Conservation (phyloP, 2,888 invertebrate species). For the Macaria notata region DNA sequence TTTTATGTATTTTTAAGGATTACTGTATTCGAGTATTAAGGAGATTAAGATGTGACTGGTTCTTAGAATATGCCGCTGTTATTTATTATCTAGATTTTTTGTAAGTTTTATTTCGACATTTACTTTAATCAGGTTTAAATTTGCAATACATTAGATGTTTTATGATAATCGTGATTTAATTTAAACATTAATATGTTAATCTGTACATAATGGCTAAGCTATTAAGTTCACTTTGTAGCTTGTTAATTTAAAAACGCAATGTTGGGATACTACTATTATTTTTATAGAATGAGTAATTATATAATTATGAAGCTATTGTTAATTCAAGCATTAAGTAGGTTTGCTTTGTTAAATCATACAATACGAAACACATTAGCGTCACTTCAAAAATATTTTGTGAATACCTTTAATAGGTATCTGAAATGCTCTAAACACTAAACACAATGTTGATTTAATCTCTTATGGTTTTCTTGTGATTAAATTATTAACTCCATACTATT, state of each 20-base stretch:
- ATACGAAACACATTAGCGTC: too few species aligned
- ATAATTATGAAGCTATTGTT: not conserved
- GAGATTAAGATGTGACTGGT: slow-evolving; percentile 61
- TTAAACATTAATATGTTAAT: slow-evolving; percentile 36
- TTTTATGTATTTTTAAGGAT: slow-evolving; percentile 26
- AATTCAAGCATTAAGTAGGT: not conserved
- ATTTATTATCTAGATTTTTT: slow-evolving; percentile 74
- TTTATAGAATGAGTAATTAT: not conserved
- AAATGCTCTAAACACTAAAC: too few species aligned
- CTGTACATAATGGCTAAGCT: slow-evolving; percentile 35
- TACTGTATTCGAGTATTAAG: slow-evolving; percentile 37
- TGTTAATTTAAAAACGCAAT: slow-evolving; percentile 21
- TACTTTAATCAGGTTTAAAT: slow-evolving; percentile 37
- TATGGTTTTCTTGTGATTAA: too few species aligned
- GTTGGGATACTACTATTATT: slow-evolving; percentile 12
- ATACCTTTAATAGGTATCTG: too few species aligned
- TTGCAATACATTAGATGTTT: slow-evolving; percentile 44
- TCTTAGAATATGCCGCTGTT: slow-evolving; percentile 64
- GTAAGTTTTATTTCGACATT: slow-evolving; percentile 36
- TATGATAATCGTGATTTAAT: slow-evolving; percentile 52
- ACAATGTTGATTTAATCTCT: too few species aligned
- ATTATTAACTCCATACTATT: too few species aligned
- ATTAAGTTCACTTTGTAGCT: slow-evolving; percentile 19
- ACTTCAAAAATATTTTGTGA: too few species aligned
- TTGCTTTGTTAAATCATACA: too few species aligned